Evolutionary conservation across 2,888 invertebrate species (phyloP).

Genomic region (Magallana nippona): DNA sequence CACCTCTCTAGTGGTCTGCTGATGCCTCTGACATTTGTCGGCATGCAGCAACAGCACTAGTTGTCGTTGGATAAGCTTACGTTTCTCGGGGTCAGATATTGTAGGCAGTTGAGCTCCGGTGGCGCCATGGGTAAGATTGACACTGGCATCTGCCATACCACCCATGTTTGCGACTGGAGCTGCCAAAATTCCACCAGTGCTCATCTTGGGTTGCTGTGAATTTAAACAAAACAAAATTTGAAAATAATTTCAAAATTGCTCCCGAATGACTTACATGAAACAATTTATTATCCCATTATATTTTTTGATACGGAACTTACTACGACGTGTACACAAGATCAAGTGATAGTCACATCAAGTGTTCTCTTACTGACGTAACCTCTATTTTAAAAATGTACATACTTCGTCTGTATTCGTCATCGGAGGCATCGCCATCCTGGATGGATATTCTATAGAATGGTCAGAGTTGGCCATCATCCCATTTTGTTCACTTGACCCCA

Average conservation of each 20-base stretch:
- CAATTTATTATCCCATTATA: neutral
- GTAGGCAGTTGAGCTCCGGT: slow-evolving; percentile 62
- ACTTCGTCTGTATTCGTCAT: slow-evolving; percentile 60
- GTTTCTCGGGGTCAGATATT: slow-evolving; percentile 94
- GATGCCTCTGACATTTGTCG: slow-evolving; percentile 98
- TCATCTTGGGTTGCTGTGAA: slow-evolving; percentile 28
- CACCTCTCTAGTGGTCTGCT: slow-evolving; percentile 91
- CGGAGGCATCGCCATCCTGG: slow-evolving; percentile 66
- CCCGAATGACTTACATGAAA: too few relatives aligned
- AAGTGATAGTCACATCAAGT: too few relatives aligned
- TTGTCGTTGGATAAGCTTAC: slow-evolving; percentile 99
- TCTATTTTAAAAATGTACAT: slow-evolving; percentile 49
- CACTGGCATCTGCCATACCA: slow-evolving; percentile 40
- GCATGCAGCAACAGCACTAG: slow-evolving; percentile 97
- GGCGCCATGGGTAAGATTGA: slow-evolving; percentile 54
- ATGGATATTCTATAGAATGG: slow-evolving; percentile 49
- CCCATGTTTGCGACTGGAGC: slow-evolving; percentile 48
- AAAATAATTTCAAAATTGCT: neutral
- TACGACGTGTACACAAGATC: neutral
- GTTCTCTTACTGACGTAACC: too few relatives aligned
- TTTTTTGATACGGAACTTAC: neutral
- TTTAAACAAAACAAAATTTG: neutral
- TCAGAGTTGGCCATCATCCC: slow-evolving; percentile 62
- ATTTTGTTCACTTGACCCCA: slow-evolving; percentile 63
- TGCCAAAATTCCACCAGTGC: slow-evolving; percentile 28